Evolutionary conservation across 2,113 vertebrate species (phyloP), one percentile per base, ranked within the genome.

Genomic region (Thymallus thymallus): DNA sequence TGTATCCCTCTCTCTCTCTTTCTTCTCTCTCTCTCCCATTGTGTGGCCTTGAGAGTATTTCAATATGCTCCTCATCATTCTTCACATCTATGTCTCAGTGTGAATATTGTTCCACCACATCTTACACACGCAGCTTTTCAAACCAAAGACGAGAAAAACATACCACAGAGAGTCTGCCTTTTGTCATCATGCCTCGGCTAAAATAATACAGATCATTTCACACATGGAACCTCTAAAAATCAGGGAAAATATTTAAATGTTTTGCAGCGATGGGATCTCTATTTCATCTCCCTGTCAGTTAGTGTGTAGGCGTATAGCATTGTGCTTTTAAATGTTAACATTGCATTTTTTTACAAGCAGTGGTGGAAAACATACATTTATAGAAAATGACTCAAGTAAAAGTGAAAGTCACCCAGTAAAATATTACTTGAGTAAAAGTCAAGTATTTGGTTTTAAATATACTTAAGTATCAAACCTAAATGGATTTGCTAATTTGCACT

Each of bases 1-100:
- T 30, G 29, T 30, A 30, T 46, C 12, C 4, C 35, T 9, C 20
- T 23, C 32, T 41, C 41, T 68, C 7, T 23, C 55, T 71, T 64
- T 79, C 74, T 29, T 80, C 23, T 48, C 63, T 77, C 73, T 77
- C 30, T 76, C 64, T 41, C 68, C 68, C 2, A 3, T 35, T 7
- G 2, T 41, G 5, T 68, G 64, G 58, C 22, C n/a, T 71, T 69
- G 56, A 41, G 46, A 30, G 12, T 67, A 56, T 73, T 83, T 80
- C 66, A 83, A 46, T 41, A 68, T 67, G 63, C 26, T 30, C 75
- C 18, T 7, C 6, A 65, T 41, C 29, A 66, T 32, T 66, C 29
- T 32, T 32, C 26, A 66, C 63, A 66, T 66, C 62, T 30, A 30
- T 29, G 62, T 26, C 9, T 66, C 63, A 35, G 63, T 66, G 35